These are phyloP conservation scores for Mustela nigripes DNA, from an alignment of 2,113 vertebrate genomes.

Conservation along the genomic window DNA sequence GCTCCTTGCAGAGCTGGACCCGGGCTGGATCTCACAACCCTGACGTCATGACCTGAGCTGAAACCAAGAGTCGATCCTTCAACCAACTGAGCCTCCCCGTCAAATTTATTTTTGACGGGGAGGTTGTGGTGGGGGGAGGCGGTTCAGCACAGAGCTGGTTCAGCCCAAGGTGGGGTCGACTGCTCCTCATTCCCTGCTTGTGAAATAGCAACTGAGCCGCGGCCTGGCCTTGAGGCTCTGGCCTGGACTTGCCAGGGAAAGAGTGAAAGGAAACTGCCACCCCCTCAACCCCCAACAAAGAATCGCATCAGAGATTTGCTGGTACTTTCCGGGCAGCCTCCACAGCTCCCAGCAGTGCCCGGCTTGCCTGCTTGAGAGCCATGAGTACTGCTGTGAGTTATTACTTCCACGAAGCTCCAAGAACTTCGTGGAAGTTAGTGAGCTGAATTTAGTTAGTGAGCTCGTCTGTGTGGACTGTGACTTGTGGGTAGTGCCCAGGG, in stretches of 20 bases:
- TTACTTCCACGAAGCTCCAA: background rate
- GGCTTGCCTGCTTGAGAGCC: background rate
- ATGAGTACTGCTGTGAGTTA: background rate
- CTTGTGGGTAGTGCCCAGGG: background rate
- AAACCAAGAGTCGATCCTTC: background rate
- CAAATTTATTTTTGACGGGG: background rate
- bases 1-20: background rate
- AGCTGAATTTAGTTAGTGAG: background rate
- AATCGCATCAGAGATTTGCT: background rate
- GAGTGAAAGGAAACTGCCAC: background rate
- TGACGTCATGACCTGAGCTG: background rate
- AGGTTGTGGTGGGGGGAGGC: no score
- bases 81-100: background rate
- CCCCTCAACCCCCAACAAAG: no score
- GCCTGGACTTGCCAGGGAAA: background rate
- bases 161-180: background rate
- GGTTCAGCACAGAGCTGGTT: background rate
- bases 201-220: background rate
- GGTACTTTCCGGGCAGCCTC: background rate
- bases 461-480: background rate
- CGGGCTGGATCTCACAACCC: background rate
- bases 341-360: background rate
- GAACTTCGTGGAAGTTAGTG: no score
- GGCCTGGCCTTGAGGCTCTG: background rate
- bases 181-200: background rate